Base-by-base conservation (phyloP, 2,113 vertebrate species). In the Neotoma lepida region DNA sequence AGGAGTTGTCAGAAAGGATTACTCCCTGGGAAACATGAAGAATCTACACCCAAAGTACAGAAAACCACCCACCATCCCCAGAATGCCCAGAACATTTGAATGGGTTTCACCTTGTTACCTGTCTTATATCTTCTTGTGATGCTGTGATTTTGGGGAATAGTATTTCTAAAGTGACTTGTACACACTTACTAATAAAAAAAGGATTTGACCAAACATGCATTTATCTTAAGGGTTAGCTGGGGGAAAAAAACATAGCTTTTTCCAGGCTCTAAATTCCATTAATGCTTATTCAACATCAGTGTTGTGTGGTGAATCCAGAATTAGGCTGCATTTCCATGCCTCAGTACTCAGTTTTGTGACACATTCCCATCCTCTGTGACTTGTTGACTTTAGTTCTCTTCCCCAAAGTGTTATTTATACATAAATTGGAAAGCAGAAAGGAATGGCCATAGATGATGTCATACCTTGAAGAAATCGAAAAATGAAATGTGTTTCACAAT, bases 391-490 rank as follows among this genome's bases (percentile, higher is more conserved):
- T 18, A 2, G 49, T 22, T 91, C 68, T 26, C 58, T 76, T 41
- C 44, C 64, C 26, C 7, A 61, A 35, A 39, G 41, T 26, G 6
- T 4, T 33, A 64, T 35, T 77, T 68, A 70, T 7, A 56, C 26
- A 80, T n/a, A 49, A 12, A n/a, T 3, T 64, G n/a, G 82, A 46
- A 93, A 94, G 9, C 39, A 64, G 71, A 96, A 96, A 70, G 14
- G 68, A 61, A 3, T 35, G 44, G 56, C 58, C 39, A 46, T 1
- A 0, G 20, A 39, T 86, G 89, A 49, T 26, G 17, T 15, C 96
- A 94, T 98, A 99, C 99, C 99, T 99, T 99, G 97, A 99, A 99
- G 97, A 99, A 99, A 98, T 99, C 99, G 94, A 99, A 99, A 98
- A 99, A 99, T 0, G 99, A 99, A 88, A 99, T 99, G 35, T 99